Base-by-base conservation (phyloP, 92 coral and sea anemone genomes). In the Porites evermanni region DNA sequence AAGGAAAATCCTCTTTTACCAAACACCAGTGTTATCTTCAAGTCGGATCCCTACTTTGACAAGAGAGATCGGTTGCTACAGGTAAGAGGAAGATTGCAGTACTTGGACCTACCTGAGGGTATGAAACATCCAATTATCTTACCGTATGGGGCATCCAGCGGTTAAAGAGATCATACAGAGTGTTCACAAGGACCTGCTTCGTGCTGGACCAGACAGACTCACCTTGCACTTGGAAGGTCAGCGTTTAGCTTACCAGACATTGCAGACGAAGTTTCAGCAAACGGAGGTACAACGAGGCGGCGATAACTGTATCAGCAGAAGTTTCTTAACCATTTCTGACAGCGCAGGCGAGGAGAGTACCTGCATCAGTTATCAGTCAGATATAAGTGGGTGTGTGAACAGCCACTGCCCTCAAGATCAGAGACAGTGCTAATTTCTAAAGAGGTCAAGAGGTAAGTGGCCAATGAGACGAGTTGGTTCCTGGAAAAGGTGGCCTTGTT, bases 181-280 rank as follows among this genome's bases (percentile, higher is more conserved):
- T 10, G 74, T 24, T 16, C 91, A 87, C 70, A 24, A 26, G 8
- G 21, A 87, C 13, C 50, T 72, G 13, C 52, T 63, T 26, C 87
- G 81, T 64, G 87, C 82, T 54, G 83, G 12, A 80, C 76, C 20
- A 0, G 44, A 38, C 44, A 3, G 7, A 84, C 89, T 9, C 85
- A 86, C 69, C 58, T 86, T 29, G 78, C 84, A 32, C n/a, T 86
- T 51, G 89, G 89, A 78, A 67, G 89, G 69, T 67, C 72, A 56
- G 32, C 70, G 12, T 44, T 13, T 12, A 69, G n/a, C 65, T 20
- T 86, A 78, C 89, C 86, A 5, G 80, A 73, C 64, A 12, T 64
- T 12, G 63, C 14, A 79, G 86, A 79, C 44, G 80, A 72, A 23
- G 52, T 19, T 23, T 69, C 74, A 69, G 74, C 47, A 19, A 69